A percentile compares a stretch with the other conserved stretches of the same genome.
These are phyloP conservation scores for Drosophila nannoptera DNA, from an alignment of 1,140 invertebrate species.

Conservation along the genomic window DNA sequence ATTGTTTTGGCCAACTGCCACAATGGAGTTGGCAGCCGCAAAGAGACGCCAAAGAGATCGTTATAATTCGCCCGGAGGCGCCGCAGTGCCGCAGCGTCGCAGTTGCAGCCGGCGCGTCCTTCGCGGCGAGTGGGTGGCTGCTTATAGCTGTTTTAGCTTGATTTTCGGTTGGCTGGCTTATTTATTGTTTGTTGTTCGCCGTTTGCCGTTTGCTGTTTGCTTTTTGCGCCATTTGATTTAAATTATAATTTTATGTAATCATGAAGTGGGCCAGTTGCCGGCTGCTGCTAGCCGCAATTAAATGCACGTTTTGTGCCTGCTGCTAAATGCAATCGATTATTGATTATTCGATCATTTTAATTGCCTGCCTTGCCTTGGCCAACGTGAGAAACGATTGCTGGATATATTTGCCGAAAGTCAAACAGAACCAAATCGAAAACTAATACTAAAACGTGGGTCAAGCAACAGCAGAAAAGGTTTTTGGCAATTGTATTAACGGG, in stretches of 20 bases:
- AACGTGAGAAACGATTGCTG: conserved; percentile 57
- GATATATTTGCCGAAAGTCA: conserved; percentile 15
- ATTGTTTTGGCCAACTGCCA: conserved; percentile 59
- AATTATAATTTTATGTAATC: conserved; percentile 77
- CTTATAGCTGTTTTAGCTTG: conserved; percentile 27
- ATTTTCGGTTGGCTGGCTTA: conserved; percentile 30
- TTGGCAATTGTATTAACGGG: no score
- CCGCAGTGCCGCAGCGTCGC: conserved; percentile 74
- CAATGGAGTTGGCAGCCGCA: conserved; percentile 32
- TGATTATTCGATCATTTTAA: conserved; percentile 66
- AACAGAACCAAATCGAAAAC: background rate
- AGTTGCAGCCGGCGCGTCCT: conserved; percentile 70
- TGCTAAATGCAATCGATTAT: conserved; percentile 73
- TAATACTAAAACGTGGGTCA: background rate
- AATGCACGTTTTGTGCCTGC: conserved; percentile 68
- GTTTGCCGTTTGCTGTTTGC: conserved; percentile 18
- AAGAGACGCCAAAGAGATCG: conserved; percentile 57
- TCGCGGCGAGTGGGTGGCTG: conserved; percentile 67
- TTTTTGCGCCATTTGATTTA: conserved; percentile 69
- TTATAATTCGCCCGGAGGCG: conserved; percentile 70
- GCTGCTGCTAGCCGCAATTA: conserved; percentile 68
- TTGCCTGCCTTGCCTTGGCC: conserved; percentile 63
- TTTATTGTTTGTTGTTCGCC: conserved; percentile 13
- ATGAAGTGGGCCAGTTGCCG: conserved; percentile 33
- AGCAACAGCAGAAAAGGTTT: background rate